These are phyloP conservation scores for Meloidogyne hapla DNA, from an alignment of 1,140 invertebrate genomes.

Conservation along the genomic window DNA sequence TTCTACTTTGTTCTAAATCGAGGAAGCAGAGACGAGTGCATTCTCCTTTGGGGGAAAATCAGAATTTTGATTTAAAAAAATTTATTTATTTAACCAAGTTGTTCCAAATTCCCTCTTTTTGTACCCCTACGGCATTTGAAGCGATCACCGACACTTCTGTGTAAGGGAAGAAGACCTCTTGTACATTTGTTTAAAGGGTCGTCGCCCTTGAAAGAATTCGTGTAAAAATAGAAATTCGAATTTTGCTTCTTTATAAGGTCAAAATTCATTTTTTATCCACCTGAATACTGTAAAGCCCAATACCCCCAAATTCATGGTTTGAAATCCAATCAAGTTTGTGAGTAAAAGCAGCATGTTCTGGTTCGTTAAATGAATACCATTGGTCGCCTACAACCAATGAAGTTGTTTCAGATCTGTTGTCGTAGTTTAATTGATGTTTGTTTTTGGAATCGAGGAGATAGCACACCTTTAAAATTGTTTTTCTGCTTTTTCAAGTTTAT, in stretches of 20 bases:
- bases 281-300: slow-evolving; percentile 34
- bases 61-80: not conserved
- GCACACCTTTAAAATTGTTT: slow-evolving; percentile 15
- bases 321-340: slow-evolving; percentile 32
- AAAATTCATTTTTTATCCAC: no score
- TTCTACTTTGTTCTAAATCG: slow-evolving; percentile 11
- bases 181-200: slow-evolving; percentile 18
- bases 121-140: slow-evolving; percentile 22
- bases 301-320: slow-evolving; percentile 27
- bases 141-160: not conserved
- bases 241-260: no score
- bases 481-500: not conserved
- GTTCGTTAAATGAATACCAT: slow-evolving; percentile 37
- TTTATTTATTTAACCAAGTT: not conserved
- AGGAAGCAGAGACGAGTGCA: slow-evolving; percentile 35
- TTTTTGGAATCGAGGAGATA: not conserved
- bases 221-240: not conserved
- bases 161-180: slow-evolving; percentile 25
- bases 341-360: slow-evolving; percentile 13
- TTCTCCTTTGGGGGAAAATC: not conserved
- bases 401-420: slow-evolving; percentile 19
- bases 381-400: not conserved
- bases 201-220: slow-evolving; percentile 11
- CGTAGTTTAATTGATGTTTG: slow-evolving; percentile 13
- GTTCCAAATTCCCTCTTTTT: not conserved